Evolutionary conservation across 2,113 vertebrate species (phyloP), one percentile per base, ranked within the genome.

Genomic region (Conger conger): DNA sequence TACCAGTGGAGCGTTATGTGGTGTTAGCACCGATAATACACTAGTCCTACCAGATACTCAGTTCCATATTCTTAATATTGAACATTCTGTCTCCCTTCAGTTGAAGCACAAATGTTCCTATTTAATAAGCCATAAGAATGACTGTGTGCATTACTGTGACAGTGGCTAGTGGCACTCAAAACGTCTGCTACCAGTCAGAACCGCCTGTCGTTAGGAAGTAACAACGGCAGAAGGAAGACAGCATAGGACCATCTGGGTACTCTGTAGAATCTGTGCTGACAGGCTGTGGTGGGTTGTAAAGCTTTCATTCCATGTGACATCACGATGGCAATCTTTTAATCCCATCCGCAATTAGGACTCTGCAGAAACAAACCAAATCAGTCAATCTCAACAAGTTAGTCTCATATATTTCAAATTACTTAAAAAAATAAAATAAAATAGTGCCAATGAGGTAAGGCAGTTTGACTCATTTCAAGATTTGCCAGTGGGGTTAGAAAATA

Each of bases 111-210:
- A 16, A 20, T 17, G 18, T 57, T 57, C 54, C 18, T 17, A 57
- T 57, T 57, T 16, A 20, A 57, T 11, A 20, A 3, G 18, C 18
- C 16, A 18, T 57, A 57, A 17, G 54, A 57, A 57, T 18, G 13
- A 18, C 27, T 42, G 63, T 27, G 38, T 38, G 57, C 18, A 4
- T 37, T 17, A 18, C 68, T 42, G 40, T 42, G 40, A 42, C 40
- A 42, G 40, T 42, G 40, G 40, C 40, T 42, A 42, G 4, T 42
- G 40, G 40, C 40, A 9, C 40, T 42, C 40, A 9, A 42, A 42
- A 42, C 40, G 40, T 68, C 73, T 23, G 45, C 33, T 73, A 37
- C 76, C 83, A 84, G 57, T 78, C 77, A 57, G 23, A 11, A 77
- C 73, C 11, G 15, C 9, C 68, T 76, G 17, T 76, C 33, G 27